Base-by-base conservation (phyloP, 1,140 invertebrate species). In the Psilanteris sp. region DNA sequence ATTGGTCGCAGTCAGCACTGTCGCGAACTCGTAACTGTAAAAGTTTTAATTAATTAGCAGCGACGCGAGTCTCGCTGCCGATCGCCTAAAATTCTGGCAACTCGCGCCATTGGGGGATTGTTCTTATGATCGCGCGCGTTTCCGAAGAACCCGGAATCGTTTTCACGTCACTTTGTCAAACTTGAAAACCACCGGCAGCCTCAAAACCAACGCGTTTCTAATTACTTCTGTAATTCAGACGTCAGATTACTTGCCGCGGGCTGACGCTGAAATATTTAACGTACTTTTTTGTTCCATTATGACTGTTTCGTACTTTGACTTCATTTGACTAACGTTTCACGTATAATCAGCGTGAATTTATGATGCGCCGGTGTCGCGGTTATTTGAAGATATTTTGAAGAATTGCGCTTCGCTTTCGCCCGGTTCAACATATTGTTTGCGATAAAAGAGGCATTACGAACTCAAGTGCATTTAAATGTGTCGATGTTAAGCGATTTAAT, bases 1-100 rank as follows among this genome's bases (percentile, higher is more conserved):
- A 64, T 64, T 52, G 59, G 34, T 15, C 34, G 34, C 27, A 37
- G 36, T 9, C 55, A 11, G 31, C 29, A 26, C 14, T 36, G 24
- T 50, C 57, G 24, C 36, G 46, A 43, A 43, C 44, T 50, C 18
- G 61, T 26, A 66, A 66, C 34, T 15, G 46, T 46, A 67, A 55
- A 72, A 72, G 46, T 72, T 72, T 48, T 24, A 55, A 72, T 72
- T 72, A 72, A 72, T 62, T 52, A 54, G 48, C 68, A 14, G 14
- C 8, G 24, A 26, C 4, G 22, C 15, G 7, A 36, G 13, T 44
- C 14, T 7, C 5, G n/a, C 24, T 9, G 4, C 20, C 20, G 29
- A 44, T 43, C 29, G 14, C 36, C 9, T 1, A n/a, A 57, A 57
- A 32, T 34, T 32, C 4, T 7, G 15, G 10, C 16, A 8, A 5